Percentiles rank a stretch among this genome's conserved stretches.
phyloP scores from a whole-genome alignment of 2,797 vertebrate genomes.

The Botia almorhae region DNA sequence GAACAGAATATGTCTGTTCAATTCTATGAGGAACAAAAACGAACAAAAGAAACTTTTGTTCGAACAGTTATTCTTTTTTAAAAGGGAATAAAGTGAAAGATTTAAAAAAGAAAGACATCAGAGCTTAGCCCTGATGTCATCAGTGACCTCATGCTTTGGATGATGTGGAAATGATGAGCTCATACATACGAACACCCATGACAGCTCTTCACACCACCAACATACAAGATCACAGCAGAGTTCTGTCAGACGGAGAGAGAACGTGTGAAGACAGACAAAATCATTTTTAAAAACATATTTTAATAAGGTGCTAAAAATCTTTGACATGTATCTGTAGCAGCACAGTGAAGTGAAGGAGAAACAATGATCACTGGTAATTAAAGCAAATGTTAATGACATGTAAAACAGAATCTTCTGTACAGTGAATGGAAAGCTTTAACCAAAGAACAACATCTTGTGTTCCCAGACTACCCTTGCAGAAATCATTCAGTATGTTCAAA shows the following conservation, averaged over 20 bases:
- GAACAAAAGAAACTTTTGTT: not conserved
- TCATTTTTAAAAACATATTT: slow-evolving; percentile 64
- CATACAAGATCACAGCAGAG: not conserved
- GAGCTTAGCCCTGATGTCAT: slow-evolving; percentile 27
- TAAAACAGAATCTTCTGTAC: slow-evolving; percentile 64
- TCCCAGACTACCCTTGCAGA: not conserved
- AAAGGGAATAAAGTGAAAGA: not conserved
- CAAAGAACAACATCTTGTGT: not conserved
- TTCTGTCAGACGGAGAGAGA: slow-evolving; percentile 9
- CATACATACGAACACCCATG: slow-evolving; percentile 33
- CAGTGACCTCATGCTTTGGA: slow-evolving; percentile 38
- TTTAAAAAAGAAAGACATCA: not conserved
- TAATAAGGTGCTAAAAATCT: slow-evolving; percentile 79
- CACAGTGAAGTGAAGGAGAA: slow-evolving; percentile 60
- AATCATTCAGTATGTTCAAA: slow-evolving; percentile 5
- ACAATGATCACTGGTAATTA: slow-evolving; percentile 69
- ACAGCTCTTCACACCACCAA: slow-evolving; percentile 10
- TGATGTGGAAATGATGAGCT: slow-evolving; percentile 57
- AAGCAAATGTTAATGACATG: slow-evolving; percentile 69
- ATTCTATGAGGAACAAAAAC: slow-evolving; percentile 15
- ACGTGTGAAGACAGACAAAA: not conserved
- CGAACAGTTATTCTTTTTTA: not conserved
- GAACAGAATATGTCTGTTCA: slow-evolving; percentile 13
- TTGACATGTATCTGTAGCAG: slow-evolving; percentile 52
- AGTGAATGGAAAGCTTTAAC: slow-evolving; percentile 36